Base-by-base conservation (phyloP, 2,113 vertebrate genomes). In the Plecotus auritus region DNA sequence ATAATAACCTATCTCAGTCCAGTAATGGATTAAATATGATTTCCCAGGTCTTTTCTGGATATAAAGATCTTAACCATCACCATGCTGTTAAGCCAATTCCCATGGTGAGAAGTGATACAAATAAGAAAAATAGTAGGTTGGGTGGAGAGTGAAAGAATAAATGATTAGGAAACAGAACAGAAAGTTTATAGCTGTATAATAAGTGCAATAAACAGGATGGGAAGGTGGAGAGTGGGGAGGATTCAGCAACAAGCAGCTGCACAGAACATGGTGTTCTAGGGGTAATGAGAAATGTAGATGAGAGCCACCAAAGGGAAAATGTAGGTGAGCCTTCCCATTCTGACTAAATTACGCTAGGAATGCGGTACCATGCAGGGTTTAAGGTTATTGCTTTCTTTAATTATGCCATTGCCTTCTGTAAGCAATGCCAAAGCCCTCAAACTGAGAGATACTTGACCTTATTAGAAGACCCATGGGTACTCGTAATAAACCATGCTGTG, bases 401-500 rank as follows among this genome's bases (percentile, higher is more conserved):
- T 77, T 49, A 51, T 13, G 5, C 20, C 17, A 22, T 64, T 91
- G 84, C 7, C n/a, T 95, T 84, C 37, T 42, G 8, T 67, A 78
- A 84, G 40, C 51, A 72, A 90, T 47, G 12, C 30, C 76, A 85
- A 67, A 32, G 5, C 17, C 32, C 47, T 88, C 69, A 66, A 40
- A 69, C 12, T 42, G 12, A 54, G n/a, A 93, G 72, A 74, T 3
- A 37, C 1, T 7, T 1, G 4, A 18, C 37, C 26, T 42, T 54
- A 66, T 22, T 20, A n/a, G 51, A 59, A 84, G 23, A 35, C 59
- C 16, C 40, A 12, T 22, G 37, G 66, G 35, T 32, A 28, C 23
- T 14, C 4, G 0, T 0, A 11, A 17, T 1, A n/a, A 47, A 32
- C 9, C 13, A 12, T 2, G 0, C 4, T 5, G 28, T 42, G 16